Conservation (phyloP, 2,113 vertebrate species). For the Arenaria interpres region DNA sequence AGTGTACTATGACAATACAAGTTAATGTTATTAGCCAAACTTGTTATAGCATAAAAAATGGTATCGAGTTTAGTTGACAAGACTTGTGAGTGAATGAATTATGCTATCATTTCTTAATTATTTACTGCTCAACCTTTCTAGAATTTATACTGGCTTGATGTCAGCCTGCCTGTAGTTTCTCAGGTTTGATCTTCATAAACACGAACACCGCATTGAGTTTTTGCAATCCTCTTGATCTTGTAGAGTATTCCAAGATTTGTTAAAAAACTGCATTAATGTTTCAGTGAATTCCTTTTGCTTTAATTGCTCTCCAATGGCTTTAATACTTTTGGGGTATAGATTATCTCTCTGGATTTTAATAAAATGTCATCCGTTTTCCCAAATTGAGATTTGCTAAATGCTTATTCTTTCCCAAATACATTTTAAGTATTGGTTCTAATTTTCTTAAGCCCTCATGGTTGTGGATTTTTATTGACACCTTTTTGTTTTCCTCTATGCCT, state of each 20-base stretch:
- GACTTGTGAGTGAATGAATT: conserved; percentile 35
- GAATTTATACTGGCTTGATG: conserved; percentile 7
- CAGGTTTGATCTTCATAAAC: conserved; percentile 24
- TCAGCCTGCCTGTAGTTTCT: neutral
- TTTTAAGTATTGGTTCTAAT: neutral
- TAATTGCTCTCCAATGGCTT: conserved; percentile 9
- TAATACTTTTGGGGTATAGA: neutral
- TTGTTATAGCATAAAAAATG: conserved; percentile 57
- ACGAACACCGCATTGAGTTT: neutral
- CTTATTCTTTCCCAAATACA: neutral
- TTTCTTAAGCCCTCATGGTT: neutral
- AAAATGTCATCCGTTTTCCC: neutral
- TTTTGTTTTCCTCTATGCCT: neutral
- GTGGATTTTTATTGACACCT: neutral
- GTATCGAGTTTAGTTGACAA: conserved; percentile 40
- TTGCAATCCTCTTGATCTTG: neutral
- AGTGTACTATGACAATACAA: conserved; percentile 59
- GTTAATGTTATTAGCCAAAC: conserved; percentile 65
- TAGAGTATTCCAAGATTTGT: neutral
- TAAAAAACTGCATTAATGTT: neutral
- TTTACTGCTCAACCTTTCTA: conserved; percentile 29
- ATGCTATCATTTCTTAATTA: conserved; percentile 36
- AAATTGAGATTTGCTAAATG: neutral
- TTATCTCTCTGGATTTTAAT: conserved; percentile 4
- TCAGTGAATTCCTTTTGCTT: neutral